Evolutionary conservation across 2,797 vertebrate genomes (phyloP).

Genomic region (Tangara arthus): DNA sequence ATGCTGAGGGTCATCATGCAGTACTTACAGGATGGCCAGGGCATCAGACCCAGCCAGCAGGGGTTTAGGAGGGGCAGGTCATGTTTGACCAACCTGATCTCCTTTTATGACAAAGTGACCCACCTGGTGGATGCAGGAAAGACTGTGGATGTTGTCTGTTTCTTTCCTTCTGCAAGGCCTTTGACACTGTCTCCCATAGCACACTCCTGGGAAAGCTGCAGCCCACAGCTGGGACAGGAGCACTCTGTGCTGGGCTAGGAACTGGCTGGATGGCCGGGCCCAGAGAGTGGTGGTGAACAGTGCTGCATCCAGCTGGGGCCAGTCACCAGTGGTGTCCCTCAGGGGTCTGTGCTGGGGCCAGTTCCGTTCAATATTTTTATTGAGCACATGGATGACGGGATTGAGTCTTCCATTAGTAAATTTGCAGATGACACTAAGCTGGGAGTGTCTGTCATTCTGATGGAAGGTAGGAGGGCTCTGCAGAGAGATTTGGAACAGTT

Average conservation of each 20-base stretch:
- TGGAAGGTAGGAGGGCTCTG: background rate
- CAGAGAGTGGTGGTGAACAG: background rate
- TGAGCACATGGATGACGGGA: background rate
- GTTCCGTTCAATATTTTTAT: background rate
- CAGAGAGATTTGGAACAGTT: background rate
- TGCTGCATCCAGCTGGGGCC: background rate
- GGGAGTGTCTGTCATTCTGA: background rate
- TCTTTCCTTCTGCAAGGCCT: background rate
- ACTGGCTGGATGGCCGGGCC: background rate
- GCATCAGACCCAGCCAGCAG: background rate
- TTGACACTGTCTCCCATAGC: background rate
- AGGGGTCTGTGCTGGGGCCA: background rate
- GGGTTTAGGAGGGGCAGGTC: background rate
- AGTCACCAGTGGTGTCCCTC: background rate
- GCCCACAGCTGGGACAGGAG: background rate
- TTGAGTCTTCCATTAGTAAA: background rate
- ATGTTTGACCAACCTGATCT: background rate
- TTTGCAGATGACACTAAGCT: background rate
- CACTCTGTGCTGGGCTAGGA: background rate
- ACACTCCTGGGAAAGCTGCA: background rate
- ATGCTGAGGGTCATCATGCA: background rate
- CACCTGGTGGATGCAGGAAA: background rate
- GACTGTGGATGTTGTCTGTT: background rate
- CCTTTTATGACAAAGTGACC: background rate
- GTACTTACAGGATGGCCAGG: background rate